Conservation (phyloP, 2,888 invertebrate genomes). For the Pristionchus exspectatus region DNA sequence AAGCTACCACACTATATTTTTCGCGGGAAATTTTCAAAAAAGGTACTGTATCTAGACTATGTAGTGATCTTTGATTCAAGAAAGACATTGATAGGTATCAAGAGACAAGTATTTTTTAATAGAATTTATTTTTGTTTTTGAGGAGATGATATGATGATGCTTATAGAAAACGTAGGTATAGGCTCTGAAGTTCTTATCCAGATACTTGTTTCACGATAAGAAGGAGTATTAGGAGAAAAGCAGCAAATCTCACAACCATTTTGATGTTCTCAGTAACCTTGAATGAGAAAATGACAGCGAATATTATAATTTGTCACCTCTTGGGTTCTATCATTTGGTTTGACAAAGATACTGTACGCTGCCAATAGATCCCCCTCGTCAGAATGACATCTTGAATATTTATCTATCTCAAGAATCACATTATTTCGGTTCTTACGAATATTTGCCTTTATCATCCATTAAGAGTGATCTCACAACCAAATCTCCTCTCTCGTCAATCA, state of each 20-base stretch:
- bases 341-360: conserved; percentile 25
- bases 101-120: not conserved
- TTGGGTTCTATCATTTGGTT: not conserved
- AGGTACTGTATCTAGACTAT: too few relatives aligned
- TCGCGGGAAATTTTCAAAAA: not conserved
- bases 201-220: conserved; percentile 47
- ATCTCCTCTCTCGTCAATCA: conserved; percentile 45
- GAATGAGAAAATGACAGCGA: not conserved
- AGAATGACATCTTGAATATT: not conserved
- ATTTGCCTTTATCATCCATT: conserved; percentile 21
- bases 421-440: not conserved
- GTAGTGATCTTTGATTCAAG: not conserved
- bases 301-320: not conserved
- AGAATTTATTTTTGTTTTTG: not conserved
- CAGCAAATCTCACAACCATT: conserved; percentile 51
- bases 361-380: conserved; percentile 39
- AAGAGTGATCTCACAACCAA: not conserved
- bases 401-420: not conserved
- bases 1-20: too few relatives aligned
- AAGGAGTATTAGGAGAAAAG: conserved; percentile 44
- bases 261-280: conserved; percentile 48
- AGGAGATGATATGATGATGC: not conserved
- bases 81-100: too few relatives aligned
- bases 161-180: too few relatives aligned
- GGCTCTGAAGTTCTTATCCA: not conserved